Conservation (phyloP, 92 coral and sea anemone genomes). For the Galaxea fascicularis region DNA sequence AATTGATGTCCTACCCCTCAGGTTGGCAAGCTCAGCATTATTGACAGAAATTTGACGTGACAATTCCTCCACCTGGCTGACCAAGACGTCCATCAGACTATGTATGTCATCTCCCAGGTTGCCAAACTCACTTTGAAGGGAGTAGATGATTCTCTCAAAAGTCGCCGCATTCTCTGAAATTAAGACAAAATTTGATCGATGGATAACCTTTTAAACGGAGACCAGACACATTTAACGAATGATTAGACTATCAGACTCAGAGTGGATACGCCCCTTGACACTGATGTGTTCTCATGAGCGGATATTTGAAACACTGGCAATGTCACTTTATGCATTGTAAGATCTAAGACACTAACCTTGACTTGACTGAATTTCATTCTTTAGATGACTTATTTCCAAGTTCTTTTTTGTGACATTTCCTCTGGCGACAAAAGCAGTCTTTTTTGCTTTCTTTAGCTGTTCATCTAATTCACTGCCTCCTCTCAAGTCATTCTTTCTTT, state of each 20-base stretch:
- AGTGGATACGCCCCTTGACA: too few species aligned
- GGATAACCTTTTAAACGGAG: not conserved
- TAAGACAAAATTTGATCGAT: not conserved
- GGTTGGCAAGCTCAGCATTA: not conserved
- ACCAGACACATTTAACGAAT: not conserved
- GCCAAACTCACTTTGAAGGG: not conserved
- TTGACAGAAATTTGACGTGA: not conserved
- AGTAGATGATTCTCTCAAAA: not conserved
- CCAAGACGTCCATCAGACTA: not conserved
- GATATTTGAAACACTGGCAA: too few species aligned
- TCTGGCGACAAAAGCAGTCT: conserved; percentile 1
- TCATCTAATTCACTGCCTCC: not conserved
- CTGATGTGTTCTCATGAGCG: too few species aligned
- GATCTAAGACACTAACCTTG: not conserved
- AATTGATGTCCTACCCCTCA: not conserved
- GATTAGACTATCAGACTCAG: too few species aligned
- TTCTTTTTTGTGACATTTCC: conserved; percentile 2
- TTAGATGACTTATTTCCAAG: not conserved
- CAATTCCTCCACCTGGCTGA: not conserved
- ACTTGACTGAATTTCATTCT: not conserved
- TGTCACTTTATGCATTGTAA: not conserved
- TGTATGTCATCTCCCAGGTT: not conserved
- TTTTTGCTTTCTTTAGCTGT: conserved; percentile 9
- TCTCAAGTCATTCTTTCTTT: not conserved
- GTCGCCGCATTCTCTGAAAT: not conserved